A percentile compares a stretch with the other conserved stretches of the same genome.
These are phyloP conservation scores for Ctenopoma multispine DNA, from an alignment of 2,797 vertebrate genomes.

Conservation along the genomic window DNA sequence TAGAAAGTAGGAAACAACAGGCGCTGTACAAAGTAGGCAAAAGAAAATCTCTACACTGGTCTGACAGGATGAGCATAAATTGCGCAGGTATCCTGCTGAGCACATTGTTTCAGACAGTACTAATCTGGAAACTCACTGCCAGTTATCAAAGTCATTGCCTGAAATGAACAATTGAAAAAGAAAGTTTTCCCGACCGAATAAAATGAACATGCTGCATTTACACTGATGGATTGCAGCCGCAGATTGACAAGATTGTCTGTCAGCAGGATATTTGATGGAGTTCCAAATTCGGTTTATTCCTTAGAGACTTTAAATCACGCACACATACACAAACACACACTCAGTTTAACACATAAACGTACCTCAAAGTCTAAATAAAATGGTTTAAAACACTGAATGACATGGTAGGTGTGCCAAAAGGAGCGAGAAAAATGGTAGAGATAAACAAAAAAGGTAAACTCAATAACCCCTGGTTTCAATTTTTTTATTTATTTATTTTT, in stretches of 20 bases:
- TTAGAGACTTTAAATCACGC: constrained; percentile 37
- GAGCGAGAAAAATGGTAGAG: constrained; percentile 16
- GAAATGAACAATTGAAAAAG: constrained; percentile 51
- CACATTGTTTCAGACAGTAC: constrained; percentile 38
- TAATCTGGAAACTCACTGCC: constrained; percentile 42
- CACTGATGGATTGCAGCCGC: constrained; percentile 65
- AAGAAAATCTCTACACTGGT: not conserved
- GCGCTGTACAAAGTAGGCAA: not conserved
- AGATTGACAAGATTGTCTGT: constrained; percentile 68
- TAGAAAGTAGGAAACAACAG: not conserved
- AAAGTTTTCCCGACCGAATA: constrained; percentile 23
- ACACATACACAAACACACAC: not conserved
- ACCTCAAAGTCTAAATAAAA: constrained; percentile 6
- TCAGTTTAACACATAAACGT: constrained; percentile 13
- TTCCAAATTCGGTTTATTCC: constrained; percentile 35
- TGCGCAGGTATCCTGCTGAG: constrained; percentile 36
- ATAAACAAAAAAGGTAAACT: constrained; percentile 50
- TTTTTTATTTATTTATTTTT: not conserved
- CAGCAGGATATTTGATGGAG: constrained; percentile 62
- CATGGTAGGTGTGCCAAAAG: constrained; percentile 29
- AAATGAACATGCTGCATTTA: constrained; percentile 54
- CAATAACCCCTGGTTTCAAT: constrained; percentile 31
- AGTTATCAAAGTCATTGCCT: constrained; percentile 57
- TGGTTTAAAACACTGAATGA: constrained; percentile 22
- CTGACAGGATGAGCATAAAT: constrained; percentile 14